These are phyloP conservation scores for Drosophila kanekoi DNA, from an alignment of 2,888 invertebrate species.

Conservation along the genomic window DNA sequence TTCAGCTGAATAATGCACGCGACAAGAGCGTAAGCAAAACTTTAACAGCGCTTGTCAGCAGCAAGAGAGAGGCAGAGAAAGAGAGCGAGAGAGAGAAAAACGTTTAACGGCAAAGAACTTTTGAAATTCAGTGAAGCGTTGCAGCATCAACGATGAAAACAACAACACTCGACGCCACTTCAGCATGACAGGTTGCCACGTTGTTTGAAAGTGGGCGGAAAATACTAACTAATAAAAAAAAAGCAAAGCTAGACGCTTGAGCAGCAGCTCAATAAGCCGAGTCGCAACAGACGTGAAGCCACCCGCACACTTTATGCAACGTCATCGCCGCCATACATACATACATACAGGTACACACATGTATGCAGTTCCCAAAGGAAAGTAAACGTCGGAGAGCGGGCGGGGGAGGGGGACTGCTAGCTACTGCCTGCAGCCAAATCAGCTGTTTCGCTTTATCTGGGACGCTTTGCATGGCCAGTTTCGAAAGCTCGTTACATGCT, in stretches of 20 bases:
- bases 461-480: constrained; percentile 18
- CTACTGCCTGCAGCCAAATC: constrained; percentile 28
- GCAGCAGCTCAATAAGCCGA: constrained; percentile 28
- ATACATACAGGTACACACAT: too few species aligned
- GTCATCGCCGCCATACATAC: neutral
- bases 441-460: constrained; percentile 42
- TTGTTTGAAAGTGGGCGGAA: constrained; percentile 38
- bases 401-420: neutral
- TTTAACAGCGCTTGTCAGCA: constrained; percentile 65
- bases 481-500: constrained; percentile 47
- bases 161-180: constrained; percentile 43
- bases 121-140: constrained; percentile 69
- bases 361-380: too few species aligned
- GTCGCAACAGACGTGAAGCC: neutral
- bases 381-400: neutral
- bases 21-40: constrained; percentile 23
- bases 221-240: constrained; percentile 1
- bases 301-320: neutral
- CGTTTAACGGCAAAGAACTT: constrained; percentile 77
- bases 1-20: constrained; percentile 76
- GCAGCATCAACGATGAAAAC: constrained; percentile 43
- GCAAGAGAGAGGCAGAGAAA: neutral
- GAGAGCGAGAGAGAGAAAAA: constrained; percentile 19
- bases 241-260: constrained; percentile 8
- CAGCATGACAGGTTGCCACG: constrained; percentile 67